These are phyloP conservation scores for Calypte anna DNA, from an alignment of 2,113 vertebrate genomes.

Conservation along the genomic window DNA sequence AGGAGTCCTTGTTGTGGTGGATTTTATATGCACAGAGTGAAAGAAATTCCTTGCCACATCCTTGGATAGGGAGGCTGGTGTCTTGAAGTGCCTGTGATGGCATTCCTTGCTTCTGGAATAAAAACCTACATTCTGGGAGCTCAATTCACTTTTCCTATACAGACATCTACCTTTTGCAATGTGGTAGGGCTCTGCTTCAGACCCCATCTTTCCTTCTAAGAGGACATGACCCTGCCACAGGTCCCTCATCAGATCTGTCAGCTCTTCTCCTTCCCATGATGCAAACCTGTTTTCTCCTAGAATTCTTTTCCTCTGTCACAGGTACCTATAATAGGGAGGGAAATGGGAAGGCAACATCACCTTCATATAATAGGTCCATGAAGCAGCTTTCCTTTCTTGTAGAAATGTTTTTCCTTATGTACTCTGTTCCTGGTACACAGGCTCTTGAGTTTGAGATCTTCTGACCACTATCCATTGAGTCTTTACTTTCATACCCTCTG, in stretches of 20 bases:
- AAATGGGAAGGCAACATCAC: too few relatives aligned
- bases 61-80: background rate
- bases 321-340: too few relatives aligned
- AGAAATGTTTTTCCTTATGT: background rate
- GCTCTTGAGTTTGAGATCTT: background rate
- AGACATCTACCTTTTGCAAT: background rate
- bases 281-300: background rate
- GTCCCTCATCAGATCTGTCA: background rate
- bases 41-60: background rate
- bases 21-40: background rate
- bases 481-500: background rate
- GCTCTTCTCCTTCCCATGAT: background rate
- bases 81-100: accelerated
- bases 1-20: background rate
- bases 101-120: background rate
- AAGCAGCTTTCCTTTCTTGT: background rate
- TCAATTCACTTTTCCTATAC: background rate
- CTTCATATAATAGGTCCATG: background rate
- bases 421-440: background rate
- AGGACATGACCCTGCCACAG: background rate
- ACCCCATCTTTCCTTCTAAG: background rate
- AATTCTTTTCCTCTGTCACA: background rate
- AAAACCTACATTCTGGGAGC: background rate
- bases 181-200: background rate
- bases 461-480: accelerated